phyloP scores from a whole-genome alignment of 2,797 vertebrate species.

The Acropternis orthonyx region DNA sequence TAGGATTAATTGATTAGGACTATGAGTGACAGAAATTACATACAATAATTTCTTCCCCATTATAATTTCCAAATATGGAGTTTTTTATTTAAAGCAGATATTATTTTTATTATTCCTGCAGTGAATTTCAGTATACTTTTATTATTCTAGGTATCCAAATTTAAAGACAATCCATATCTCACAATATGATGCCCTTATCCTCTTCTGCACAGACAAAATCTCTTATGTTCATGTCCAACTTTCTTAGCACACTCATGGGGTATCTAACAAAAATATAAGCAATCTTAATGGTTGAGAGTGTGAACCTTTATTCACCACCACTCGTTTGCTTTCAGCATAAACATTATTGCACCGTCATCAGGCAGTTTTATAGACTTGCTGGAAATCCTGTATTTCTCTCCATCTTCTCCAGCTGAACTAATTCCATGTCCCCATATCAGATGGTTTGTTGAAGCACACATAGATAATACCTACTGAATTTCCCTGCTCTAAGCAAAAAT shows the following conservation, averaged over 20 bases:
- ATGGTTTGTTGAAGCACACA: background rate
- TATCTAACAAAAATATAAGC: background rate
- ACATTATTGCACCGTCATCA: background rate
- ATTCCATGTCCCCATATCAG: background rate
- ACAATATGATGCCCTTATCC: background rate
- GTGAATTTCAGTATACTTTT: background rate
- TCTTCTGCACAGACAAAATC: background rate
- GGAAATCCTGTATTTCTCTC: background rate
- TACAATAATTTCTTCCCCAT: background rate
- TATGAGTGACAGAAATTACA: background rate
- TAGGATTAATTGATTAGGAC: background rate
- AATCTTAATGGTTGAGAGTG: background rate
- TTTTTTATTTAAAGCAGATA: background rate
- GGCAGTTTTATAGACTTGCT: background rate
- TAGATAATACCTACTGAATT: background rate
- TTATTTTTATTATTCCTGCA: background rate
- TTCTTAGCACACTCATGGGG: background rate
- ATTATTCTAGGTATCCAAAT: background rate
- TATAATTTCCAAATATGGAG: background rate
- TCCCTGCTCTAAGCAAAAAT: background rate
- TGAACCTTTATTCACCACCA: background rate
- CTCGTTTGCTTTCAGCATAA: background rate
- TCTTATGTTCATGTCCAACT: background rate
- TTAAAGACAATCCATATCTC: background rate
- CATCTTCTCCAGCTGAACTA: background rate